Conservation (phyloP, 2,888 invertebrate genomes). For the Protonemura montana region DNA sequence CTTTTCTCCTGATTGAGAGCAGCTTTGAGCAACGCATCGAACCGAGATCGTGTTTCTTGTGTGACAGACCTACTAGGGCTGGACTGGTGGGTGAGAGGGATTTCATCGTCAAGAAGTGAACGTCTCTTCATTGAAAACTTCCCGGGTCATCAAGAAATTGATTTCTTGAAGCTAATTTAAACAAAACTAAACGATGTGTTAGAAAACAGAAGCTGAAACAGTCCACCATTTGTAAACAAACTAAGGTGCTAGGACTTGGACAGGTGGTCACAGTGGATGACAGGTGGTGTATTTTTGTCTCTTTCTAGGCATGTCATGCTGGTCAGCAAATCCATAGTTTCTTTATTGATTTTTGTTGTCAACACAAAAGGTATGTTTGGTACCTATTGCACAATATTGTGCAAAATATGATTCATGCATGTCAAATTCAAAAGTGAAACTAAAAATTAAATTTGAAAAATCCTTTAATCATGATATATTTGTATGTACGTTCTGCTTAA, state of each 20-base stretch:
- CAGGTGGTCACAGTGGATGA: background rate
- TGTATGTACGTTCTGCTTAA: no score
- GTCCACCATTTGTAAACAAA: slow-evolving; percentile 41
- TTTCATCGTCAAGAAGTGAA: slow-evolving; percentile 44
- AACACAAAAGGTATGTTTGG: no score
- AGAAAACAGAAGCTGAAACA: background rate
- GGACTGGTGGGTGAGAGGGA: slow-evolving; percentile 43
- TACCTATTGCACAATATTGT: no score
- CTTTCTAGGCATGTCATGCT: background rate
- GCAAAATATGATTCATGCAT: no score
- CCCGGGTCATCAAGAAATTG: background rate
- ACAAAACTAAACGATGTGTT: background rate
- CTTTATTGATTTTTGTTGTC: background rate
- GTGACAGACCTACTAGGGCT: slow-evolving; percentile 50
- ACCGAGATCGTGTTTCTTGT: slow-evolving; percentile 55
- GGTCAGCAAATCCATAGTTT: background rate
- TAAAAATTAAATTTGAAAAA: no score
- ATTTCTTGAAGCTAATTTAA: background rate
- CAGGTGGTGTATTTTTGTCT: background rate
- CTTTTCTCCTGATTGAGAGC: slow-evolving; percentile 52
- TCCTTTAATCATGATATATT: no score
- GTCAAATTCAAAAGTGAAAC: no score
- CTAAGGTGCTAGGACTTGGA: background rate
- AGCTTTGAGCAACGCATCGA: slow-evolving; percentile 55
- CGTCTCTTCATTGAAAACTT: slow-evolving; percentile 17